Evolutionary conservation across 2,888 invertebrate species (phyloP), one percentile per base, ranked within the genome.

Genomic region (Notodonta dromedarius): DNA sequence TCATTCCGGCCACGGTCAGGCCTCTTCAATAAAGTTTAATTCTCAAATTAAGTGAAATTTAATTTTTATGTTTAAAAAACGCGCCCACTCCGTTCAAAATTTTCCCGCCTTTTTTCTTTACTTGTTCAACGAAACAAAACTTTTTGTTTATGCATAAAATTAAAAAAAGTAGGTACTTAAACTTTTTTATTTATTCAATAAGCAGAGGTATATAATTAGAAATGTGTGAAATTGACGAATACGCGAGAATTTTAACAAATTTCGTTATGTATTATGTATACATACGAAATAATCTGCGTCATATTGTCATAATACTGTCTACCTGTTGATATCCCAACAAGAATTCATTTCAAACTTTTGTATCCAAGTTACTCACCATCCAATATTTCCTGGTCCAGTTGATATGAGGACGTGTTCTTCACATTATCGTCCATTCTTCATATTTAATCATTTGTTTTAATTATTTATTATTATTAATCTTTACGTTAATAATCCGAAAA

Each of bases 361-460:
- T 56, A 57, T 48, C 55, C 56, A 63, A 69, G 62, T 57, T 59
- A 81, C 90, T 76, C 78, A 90, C 93, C 91, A 77, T 93, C 93
- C 57, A 93, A 85, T 79, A 93, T 90, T 83, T 93, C 93, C 76
- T 93, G 93, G 75, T 93, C 93, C 80, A 89, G 80, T 78, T 90
- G 91, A 76, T 91, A 93, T 65, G 92, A 91, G 73, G 90, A 83
- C 71, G 87, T 85, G 80, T 91, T 86, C 79, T 90, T 93, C 79
- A 82, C 86, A 83, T 88, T 89, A 88, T 93, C 93, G 88, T 92
- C 93, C 93, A 93, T 93, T 91, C 93, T 93, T 92, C 93, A 93
- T 93, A 88, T 87, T 93, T 90, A 83, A 74, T 80, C 83, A 79
- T 74, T 83, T 83, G 78, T 83, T 82, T 76, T 70, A 69, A 81